Conservation (phyloP, 2,113 vertebrate genomes). For the Cinclus cinclus region DNA sequence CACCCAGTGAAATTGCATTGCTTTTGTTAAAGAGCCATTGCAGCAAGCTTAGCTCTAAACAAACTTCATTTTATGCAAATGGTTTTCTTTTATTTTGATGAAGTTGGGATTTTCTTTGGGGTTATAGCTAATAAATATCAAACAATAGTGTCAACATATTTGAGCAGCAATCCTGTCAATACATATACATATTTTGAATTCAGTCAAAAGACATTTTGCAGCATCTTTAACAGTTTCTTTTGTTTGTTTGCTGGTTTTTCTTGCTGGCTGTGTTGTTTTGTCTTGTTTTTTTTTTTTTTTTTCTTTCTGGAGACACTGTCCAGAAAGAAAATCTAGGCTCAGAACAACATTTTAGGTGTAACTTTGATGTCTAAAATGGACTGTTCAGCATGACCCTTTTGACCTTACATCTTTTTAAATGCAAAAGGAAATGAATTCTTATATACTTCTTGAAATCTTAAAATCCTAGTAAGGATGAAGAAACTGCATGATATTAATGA, state of each 20-base stretch:
- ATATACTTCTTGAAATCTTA: not conserved
- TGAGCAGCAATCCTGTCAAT: not conserved
- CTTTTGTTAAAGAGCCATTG: not conserved
- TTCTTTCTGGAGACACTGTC: not conserved
- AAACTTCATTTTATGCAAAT: not conserved
- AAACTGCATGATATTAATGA: not conserved
- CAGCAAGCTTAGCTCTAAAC: not conserved
- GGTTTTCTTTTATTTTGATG: not conserved
- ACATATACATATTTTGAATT: not conserved
- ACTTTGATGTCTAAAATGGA: not conserved
- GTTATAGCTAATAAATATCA: not conserved
- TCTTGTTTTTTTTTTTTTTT: no score
- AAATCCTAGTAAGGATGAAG: not conserved
- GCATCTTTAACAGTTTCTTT: not conserved
- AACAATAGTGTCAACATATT: not conserved
- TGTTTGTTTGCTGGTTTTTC: no score
- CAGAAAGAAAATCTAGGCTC: not conserved
- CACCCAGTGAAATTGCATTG: not conserved
- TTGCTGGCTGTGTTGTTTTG: not conserved
- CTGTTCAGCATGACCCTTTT: not conserved
- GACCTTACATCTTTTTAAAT: not conserved
- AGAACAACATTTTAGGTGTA: not conserved
- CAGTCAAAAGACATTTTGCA: not conserved
- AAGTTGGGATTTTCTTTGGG: not conserved
- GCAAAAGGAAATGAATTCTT: not conserved